Evolutionary conservation across 1,140 invertebrate species (phyloP).

Genomic region (Forficula auricularia): DNA sequence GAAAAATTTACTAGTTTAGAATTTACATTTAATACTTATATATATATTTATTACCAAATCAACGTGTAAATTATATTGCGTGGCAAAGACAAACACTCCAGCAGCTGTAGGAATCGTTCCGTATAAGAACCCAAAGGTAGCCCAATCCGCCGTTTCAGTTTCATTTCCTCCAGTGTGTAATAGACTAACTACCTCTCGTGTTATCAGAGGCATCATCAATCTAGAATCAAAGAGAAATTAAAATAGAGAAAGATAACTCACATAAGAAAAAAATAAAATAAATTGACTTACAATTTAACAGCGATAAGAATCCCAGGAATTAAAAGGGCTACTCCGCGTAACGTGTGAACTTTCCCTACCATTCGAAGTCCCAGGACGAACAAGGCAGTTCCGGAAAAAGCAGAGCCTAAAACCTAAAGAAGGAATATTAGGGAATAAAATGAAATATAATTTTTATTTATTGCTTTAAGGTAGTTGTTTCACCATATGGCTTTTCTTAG

Average conservation of each 20-base stretch:
- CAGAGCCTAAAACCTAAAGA: slow-evolving; percentile 56
- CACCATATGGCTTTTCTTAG: no score
- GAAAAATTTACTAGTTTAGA: no score
- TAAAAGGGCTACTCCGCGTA: slow-evolving; percentile 56
- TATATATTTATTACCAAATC: slow-evolving; percentile 67
- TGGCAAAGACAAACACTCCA: slow-evolving; percentile 84
- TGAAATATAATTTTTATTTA: no score
- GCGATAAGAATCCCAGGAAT: slow-evolving; percentile 72
- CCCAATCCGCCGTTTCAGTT: slow-evolving; percentile 58
- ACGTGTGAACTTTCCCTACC: slow-evolving; percentile 71
- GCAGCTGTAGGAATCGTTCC: slow-evolving; percentile 90
- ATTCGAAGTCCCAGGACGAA: slow-evolving; percentile 81
- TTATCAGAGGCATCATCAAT: slow-evolving; percentile 68
- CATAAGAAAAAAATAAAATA: slow-evolving; percentile 4
- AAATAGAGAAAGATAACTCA: neutral
- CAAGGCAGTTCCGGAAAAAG: slow-evolving; percentile 78
- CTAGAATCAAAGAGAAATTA: slow-evolving; percentile 28
- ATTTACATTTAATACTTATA: no score
- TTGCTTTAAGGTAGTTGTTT: no score
- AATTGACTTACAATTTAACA: slow-evolving; percentile 60
- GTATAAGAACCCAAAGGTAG: slow-evolving; percentile 88
- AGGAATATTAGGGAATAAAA: no score
- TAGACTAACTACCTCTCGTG: slow-evolving; percentile 64
- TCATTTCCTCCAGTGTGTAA: slow-evolving; percentile 45
- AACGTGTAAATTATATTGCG: slow-evolving; percentile 67